Evolutionary conservation across 2,797 vertebrate genomes (phyloP).

Genomic region (Echeneis naucrates): DNA sequence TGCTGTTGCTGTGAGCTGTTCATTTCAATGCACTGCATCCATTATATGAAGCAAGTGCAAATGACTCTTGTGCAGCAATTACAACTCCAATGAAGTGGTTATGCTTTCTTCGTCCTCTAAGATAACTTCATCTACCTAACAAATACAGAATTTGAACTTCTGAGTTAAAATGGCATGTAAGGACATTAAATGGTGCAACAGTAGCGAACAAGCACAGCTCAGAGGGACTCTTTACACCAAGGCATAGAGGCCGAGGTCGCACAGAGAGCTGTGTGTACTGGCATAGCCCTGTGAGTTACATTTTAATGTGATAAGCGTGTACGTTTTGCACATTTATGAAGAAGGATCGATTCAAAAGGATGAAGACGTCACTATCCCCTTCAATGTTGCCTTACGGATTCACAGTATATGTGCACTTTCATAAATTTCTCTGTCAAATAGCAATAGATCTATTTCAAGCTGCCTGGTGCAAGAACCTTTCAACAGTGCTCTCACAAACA

Average conservation of each 20-base stretch:
- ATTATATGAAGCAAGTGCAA: conserved; percentile 27
- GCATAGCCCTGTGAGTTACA: neutral
- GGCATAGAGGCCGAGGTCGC: conserved; percentile 29
- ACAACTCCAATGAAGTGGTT: conserved; percentile 14
- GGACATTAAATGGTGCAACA: neutral
- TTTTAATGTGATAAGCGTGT: neutral
- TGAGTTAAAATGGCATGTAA: neutral
- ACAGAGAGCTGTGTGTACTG: conserved; percentile 3
- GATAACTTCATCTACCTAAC: conserved; percentile 8
- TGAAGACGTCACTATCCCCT: conserved; percentile 34
- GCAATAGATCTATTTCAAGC: conserved; percentile 27
- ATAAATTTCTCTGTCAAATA: conserved; percentile 21
- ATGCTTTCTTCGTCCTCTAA: conserved; percentile 18
- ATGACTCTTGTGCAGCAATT: conserved; percentile 13
- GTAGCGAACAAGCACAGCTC: conserved; percentile 4
- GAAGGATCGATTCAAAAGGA: conserved; percentile 21
- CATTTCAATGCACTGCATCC: conserved; percentile 29
- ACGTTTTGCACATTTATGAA: conserved; percentile 32
- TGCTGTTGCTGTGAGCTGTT: conserved; percentile 21
- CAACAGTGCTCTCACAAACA: conserved; percentile 20
- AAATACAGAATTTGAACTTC: conserved; percentile 12
- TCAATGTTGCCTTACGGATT: conserved; percentile 23
- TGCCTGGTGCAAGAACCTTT: conserved; percentile 19
- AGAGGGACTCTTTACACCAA: neutral
- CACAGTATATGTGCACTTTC: conserved; percentile 17